Evolutionary conservation across 2,113 vertebrate genomes (phyloP), one percentile per base, ranked within the genome.

Genomic region (Gopherus flavomarginatus): DNA sequence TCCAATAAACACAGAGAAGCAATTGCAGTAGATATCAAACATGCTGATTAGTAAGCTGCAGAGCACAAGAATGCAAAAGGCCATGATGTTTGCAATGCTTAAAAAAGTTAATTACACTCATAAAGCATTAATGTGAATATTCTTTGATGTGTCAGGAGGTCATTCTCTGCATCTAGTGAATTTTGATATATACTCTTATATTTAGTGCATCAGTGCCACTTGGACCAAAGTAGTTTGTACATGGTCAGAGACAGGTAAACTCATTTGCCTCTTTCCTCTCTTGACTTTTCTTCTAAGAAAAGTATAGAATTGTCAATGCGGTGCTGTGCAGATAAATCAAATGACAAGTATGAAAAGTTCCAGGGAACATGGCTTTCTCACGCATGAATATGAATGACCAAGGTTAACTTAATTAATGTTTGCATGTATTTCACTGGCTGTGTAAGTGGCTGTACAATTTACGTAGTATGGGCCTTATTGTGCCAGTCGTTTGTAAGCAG

Each of bases 11-110:
- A 87, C 47, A 87, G 90, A 93, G 57, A n/a, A 85, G 47, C 50
- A 52, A 42, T 2, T 26, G 65, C 77, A 85, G 27, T 31, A 90
- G 94, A 96, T 16, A 52, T 2, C 16, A 91, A 78, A 78, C 11
- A 57, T 75, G 24, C 53, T 69, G 90, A 75, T 94, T 13, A 2
- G 0, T 85, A 86, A 85, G 38, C 86, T 83, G 47, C 59, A 85
- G 91, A 94, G 50, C 42, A 65, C 57, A 75, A 83, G 91, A 81
- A 35, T 50, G 81, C 92, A 92, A 94, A 95, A 75, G 38, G 50
- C 11, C 52, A 95, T 50, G 65, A 2, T 26, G 72, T 92, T 94
- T 85, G 78, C n/a, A 3, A 5, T 19, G 16, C 44, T 65, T 57
- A 82, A 80, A 72, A 8, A 16, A 88, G 14, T 86, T 91, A 93